Conservation (phyloP, 2,797 vertebrate species). For the Chrysocyon brachyurus region DNA sequence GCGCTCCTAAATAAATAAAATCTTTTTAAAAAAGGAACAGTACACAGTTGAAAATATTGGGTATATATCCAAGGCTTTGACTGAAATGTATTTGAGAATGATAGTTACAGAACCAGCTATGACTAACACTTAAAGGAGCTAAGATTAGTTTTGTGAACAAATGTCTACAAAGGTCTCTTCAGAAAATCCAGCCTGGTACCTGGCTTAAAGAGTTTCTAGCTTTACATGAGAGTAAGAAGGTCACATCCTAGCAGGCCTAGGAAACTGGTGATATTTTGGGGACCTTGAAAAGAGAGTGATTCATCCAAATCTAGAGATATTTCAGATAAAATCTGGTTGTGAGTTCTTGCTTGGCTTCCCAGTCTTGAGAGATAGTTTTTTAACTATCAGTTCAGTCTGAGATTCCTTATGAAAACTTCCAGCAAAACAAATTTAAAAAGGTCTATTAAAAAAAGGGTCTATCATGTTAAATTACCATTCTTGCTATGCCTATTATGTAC, state of each 20-base stretch:
- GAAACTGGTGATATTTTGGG: background rate
- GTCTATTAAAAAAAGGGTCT: background rate
- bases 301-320: background rate
- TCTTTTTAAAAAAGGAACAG: too few relatives aligned
- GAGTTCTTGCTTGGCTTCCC: background rate
- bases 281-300: background rate
- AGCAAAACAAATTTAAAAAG: background rate
- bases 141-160: background rate
- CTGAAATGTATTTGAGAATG: background rate
- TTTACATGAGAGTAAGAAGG: background rate
- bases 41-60: background rate
- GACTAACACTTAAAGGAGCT: background rate
- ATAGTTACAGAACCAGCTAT: background rate
- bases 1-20: too few relatives aligned
- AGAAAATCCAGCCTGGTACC: background rate
- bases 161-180: background rate
- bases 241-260: background rate
- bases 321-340: background rate
- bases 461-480: background rate
- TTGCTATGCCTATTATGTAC: background rate
- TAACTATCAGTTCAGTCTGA: background rate
- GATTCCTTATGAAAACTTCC: background rate
- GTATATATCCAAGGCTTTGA: background rate
- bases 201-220: background rate
- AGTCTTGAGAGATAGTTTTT: background rate